These are phyloP conservation scores for Conistra vaccinii DNA, from an alignment of 2,888 invertebrate genomes.

Conservation along the genomic window DNA sequence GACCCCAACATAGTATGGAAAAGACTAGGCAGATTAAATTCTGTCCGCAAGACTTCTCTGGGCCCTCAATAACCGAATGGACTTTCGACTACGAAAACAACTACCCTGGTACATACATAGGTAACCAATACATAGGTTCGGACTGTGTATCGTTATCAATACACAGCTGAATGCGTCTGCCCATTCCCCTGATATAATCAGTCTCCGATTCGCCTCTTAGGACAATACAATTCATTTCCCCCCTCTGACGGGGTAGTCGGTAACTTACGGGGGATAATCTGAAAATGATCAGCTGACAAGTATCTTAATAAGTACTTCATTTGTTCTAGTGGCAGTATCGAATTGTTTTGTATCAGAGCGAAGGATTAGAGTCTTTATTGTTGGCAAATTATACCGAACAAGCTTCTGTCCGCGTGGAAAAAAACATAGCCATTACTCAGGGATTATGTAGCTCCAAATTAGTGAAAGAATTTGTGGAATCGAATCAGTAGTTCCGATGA, in stretches of 20 bases:
- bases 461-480: no score
- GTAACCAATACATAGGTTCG: constrained; percentile 19
- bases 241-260: constrained; percentile 28
- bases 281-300: constrained; percentile 40
- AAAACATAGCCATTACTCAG: no score
- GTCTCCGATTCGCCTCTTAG: constrained; percentile 39
- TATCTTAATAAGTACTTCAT: background rate
- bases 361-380: background rate
- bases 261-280: constrained; percentile 44
- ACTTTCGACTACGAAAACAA: background rate
- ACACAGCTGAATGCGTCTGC: constrained; percentile 48
- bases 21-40: no score
- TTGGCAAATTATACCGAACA: background rate
- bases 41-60: background rate
- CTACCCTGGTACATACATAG: background rate
- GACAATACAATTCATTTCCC: constrained; percentile 51
- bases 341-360: background rate
- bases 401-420: no score
- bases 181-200: constrained; percentile 47
- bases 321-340: background rate
- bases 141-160: constrained; percentile 53
- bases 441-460: no score
- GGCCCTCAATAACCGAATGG: background rate
- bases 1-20: no score
- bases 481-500: no score